phyloP scores from a whole-genome alignment of 2,113 vertebrate species.

The Ailuropoda melanoleuca region DNA sequence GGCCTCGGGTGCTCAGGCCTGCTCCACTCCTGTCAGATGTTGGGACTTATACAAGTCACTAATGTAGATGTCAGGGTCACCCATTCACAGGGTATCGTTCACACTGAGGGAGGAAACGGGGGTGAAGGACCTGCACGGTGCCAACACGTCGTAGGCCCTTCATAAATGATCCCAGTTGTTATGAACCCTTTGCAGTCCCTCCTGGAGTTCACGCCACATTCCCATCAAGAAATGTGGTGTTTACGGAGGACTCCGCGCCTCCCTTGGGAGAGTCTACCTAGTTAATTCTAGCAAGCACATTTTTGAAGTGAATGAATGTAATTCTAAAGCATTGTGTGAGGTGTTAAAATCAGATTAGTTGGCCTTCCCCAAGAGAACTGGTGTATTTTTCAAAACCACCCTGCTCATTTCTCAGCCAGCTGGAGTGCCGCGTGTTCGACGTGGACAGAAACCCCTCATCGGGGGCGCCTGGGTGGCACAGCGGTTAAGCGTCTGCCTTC shows the following conservation, averaged over 20 bases:
- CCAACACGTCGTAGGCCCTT: not conserved
- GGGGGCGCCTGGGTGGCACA: no score
- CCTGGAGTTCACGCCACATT: not conserved
- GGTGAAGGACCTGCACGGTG: fast-evolving
- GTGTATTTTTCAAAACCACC: conserved; percentile 54
- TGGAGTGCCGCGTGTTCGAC: not conserved
- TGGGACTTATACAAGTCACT: not conserved
- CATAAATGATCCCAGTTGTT: not conserved
- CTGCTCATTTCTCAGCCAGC: conserved; percentile 55
- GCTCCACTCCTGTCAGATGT: no score
- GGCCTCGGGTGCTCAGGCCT: not conserved
- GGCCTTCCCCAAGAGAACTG: conserved; percentile 42
- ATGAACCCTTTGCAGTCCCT: not conserved
- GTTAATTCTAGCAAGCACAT: conserved; percentile 42
- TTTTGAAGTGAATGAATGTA: conserved; percentile 49
- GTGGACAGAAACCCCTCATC: conserved; percentile 62
- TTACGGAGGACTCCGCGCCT: not conserved
- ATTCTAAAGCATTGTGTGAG: conserved; percentile 35
- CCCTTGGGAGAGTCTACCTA: conserved; percentile 40
- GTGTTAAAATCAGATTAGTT: conserved; percentile 68
- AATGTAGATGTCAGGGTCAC: not conserved
- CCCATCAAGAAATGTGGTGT: not conserved
- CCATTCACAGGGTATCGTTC: not conserved
- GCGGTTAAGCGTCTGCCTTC: no score
- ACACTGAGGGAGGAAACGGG: fast-evolving